Percentiles rank a stretch among this genome's conserved stretches.
These are phyloP conservation scores for Drosophila parabipectinata DNA, from an alignment of 1,140 invertebrate genomes.

Conservation along the genomic window DNA sequence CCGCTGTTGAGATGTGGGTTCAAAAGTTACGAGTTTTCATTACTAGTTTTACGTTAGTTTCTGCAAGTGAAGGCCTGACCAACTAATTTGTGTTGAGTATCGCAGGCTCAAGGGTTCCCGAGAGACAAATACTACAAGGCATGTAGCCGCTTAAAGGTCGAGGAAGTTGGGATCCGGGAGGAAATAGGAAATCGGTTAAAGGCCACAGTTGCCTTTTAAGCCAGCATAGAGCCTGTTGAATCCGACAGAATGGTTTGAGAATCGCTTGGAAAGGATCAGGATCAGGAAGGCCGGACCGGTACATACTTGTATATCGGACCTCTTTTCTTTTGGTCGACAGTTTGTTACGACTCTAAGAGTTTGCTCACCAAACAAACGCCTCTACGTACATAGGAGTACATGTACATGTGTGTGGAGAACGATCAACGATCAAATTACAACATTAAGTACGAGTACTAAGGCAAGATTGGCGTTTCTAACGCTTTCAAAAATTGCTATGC, in stretches of 20 bases:
- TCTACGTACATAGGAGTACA: conserved; percentile 63
- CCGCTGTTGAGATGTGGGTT: conserved; percentile 22
- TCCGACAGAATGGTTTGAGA: background rate
- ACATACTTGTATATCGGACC: background rate
- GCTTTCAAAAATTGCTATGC: conserved; percentile 68
- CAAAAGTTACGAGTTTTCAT: conserved; percentile 6
- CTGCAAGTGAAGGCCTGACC: background rate
- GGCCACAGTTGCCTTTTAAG: background rate
- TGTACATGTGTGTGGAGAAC: conserved; percentile 48
- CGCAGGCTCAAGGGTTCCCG: background rate
- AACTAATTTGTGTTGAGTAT: conserved; percentile 3
- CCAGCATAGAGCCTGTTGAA: background rate
- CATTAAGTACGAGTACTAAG: conserved; percentile 78
- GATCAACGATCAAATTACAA: conserved; percentile 79
- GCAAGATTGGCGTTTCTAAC: conserved; percentile 75
- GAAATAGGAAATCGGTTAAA: background rate
- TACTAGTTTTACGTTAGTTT: conserved; percentile 20
- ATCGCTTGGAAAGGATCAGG: background rate
- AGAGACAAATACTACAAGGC: conserved; percentile 13
- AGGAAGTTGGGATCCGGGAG: background rate
- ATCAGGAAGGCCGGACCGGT: background rate
- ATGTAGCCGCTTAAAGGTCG: background rate
- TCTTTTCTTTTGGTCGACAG: background rate
- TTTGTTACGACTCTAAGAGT: conserved; percentile 25
- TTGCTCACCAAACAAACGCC: conserved; percentile 56